Percentiles rank a stretch among this genome's conserved stretches.
phyloP scores from a whole-genome alignment of 2,888 invertebrate species.

The Neria commutata region DNA sequence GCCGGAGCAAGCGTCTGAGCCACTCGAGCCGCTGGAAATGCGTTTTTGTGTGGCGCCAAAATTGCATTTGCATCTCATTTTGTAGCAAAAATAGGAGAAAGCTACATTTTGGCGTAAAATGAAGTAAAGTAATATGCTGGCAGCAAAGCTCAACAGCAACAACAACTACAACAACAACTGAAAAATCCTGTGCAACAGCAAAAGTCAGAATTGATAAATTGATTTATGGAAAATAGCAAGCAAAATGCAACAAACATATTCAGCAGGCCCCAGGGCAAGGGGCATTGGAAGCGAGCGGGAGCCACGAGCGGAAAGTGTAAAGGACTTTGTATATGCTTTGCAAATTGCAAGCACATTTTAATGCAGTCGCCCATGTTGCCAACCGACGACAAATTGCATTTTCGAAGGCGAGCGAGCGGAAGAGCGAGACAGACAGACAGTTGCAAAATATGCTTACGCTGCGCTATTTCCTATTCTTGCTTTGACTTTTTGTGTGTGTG shows the following conservation, averaged over 20 bases:
- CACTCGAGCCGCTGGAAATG: background rate
- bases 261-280: no score
- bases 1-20: conserved; percentile 28
- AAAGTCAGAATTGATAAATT: conserved; percentile 50
- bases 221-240: conserved; percentile 42
- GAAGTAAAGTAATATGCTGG: conserved; percentile 9
- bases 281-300: background rate
- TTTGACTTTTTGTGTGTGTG: background rate
- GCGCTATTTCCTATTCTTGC: no score
- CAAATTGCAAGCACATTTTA: background rate
- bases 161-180: conserved; percentile 24
- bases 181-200: conserved; percentile 18
- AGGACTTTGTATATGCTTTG: background rate
- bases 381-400: background rate
- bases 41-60: conserved; percentile 22
- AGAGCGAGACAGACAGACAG: no score
- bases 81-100: conserved; percentile 39
- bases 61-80: conserved; percentile 45
- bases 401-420: background rate
- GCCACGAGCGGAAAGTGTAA: background rate
- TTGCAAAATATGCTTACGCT: no score
- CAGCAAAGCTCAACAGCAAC: conserved; percentile 10
- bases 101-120: conserved; percentile 50
- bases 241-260: background rate
- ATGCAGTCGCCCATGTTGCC: background rate